A percentile compares a stretch with the other conserved stretches of the same genome.
Conservation (phyloP, 1,140 invertebrate species). For the Drosophila lowei region DNA sequence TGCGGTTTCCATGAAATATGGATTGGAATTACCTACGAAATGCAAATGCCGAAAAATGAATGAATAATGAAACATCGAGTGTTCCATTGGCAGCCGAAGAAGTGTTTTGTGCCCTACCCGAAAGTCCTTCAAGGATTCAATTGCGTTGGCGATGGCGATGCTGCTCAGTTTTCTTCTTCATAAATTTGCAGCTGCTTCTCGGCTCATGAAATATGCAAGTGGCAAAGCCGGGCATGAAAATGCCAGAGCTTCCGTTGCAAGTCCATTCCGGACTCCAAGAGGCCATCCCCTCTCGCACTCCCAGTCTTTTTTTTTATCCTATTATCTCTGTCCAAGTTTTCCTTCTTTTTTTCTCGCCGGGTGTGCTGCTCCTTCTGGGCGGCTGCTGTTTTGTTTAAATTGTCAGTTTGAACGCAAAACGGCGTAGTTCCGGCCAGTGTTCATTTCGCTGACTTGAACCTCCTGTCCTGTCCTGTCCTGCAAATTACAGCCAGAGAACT, state of each 20-base stretch:
- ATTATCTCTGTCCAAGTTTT: slow-evolving; percentile 56
- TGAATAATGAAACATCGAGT: slow-evolving; percentile 64
- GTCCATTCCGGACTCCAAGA: not conserved
- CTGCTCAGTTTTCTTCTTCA: slow-evolving; percentile 38
- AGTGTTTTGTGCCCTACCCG: not conserved
- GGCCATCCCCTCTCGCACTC: slow-evolving; percentile 18
- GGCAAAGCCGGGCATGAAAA: slow-evolving; percentile 71
- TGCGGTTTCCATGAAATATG: slow-evolving; percentile 61
- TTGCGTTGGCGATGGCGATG: slow-evolving; percentile 14
- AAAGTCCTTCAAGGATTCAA: slow-evolving; percentile 6
- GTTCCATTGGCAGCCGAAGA: slow-evolving; percentile 5
- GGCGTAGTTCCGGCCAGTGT: slow-evolving; percentile 71
- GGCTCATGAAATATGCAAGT: slow-evolving; percentile 73
- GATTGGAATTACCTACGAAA: slow-evolving; percentile 44
- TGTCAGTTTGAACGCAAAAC: slow-evolving; percentile 70
- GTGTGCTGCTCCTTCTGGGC: not conserved
- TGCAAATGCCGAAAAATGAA: slow-evolving; percentile 29
- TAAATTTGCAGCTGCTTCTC: slow-evolving; percentile 34
- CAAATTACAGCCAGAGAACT: slow-evolving; percentile 61
- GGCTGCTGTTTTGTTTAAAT: slow-evolving; percentile 53
- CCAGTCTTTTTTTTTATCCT: slow-evolving; percentile 50
- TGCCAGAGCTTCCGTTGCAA: slow-evolving; percentile 66
- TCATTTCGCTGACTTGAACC: slow-evolving; percentile 70
- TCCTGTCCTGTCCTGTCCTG: slow-evolving; percentile 26
- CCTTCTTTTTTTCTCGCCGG: slow-evolving; percentile 4